phyloP scores from a whole-genome alignment of 1,140 invertebrate genomes.

The Campodea augens region DNA sequence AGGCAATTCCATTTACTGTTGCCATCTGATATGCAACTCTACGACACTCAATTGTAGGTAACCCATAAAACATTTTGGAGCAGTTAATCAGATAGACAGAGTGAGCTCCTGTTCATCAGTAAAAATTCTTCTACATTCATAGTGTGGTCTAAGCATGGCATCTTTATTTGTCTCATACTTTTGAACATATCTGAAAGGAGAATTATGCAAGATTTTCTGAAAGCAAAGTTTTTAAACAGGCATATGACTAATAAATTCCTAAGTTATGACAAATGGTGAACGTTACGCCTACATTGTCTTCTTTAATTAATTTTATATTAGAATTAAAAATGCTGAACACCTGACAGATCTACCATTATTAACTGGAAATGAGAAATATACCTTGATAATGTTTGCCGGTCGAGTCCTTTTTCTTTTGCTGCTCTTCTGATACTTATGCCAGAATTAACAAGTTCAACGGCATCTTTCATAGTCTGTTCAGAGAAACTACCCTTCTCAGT shows the following conservation, averaged over 20 bases:
- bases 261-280: too few relatives aligned
- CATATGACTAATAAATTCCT: too few relatives aligned
- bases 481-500: not conserved
- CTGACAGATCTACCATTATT: too few relatives aligned
- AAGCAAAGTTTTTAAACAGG: too few relatives aligned
- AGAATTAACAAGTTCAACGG: not conserved
- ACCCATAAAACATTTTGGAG: conserved; percentile 5
- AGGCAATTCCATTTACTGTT: not conserved
- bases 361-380: not conserved
- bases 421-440: not conserved
- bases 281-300: too few relatives aligned
- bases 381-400: not conserved
- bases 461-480: not conserved
- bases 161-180: not conserved
- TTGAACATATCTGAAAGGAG: too few relatives aligned
- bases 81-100: not conserved
- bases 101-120: not conserved
- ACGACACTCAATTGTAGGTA: not conserved
- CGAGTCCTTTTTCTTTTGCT: not conserved
- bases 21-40: conserved; percentile 2
- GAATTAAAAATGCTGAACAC: too few relatives aligned
- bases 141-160: not conserved
- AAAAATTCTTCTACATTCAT: not conserved
- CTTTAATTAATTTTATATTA: too few relatives aligned
- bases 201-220: too few relatives aligned